These are phyloP conservation scores for Halichoerus grypus DNA, from an alignment of 2,113 vertebrate genomes.

Conservation along the genomic window DNA sequence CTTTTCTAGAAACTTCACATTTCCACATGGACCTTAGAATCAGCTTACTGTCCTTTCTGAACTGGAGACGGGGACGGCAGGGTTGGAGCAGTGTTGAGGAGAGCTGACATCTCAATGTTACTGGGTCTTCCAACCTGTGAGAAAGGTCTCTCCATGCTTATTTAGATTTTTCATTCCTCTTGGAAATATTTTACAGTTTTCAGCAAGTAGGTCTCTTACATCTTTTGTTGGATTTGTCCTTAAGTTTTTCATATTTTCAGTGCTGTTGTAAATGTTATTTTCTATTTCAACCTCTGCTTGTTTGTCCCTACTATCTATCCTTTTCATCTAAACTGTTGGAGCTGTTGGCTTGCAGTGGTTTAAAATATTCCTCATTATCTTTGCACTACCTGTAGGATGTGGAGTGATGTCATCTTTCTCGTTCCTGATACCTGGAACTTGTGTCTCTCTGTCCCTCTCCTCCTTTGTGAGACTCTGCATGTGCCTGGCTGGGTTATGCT, in stretches of 20 bases:
- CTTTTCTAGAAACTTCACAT: background rate
- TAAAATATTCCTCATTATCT: background rate
- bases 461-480: background rate
- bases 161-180: background rate
- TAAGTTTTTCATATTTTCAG: background rate
- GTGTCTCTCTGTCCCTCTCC: background rate
- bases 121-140: background rate
- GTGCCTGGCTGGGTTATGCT: background rate
- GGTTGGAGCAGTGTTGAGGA: background rate
- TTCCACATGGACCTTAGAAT: background rate
- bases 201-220: background rate
- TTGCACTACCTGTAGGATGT: too few species aligned
- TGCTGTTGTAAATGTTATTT: background rate
- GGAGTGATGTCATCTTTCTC: background rate
- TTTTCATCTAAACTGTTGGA: background rate
- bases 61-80: background rate
- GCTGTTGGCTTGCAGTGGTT: fast-evolving
- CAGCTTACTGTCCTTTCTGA: background rate
- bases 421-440: too few species aligned
- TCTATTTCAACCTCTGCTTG: background rate
- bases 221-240: background rate
- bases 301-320: background rate
- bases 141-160: background rate
- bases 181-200: background rate
- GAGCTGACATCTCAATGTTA: background rate